Evolutionary conservation across 2,797 vertebrate species (phyloP).

Genomic region (Lithobates pipiens): DNA sequence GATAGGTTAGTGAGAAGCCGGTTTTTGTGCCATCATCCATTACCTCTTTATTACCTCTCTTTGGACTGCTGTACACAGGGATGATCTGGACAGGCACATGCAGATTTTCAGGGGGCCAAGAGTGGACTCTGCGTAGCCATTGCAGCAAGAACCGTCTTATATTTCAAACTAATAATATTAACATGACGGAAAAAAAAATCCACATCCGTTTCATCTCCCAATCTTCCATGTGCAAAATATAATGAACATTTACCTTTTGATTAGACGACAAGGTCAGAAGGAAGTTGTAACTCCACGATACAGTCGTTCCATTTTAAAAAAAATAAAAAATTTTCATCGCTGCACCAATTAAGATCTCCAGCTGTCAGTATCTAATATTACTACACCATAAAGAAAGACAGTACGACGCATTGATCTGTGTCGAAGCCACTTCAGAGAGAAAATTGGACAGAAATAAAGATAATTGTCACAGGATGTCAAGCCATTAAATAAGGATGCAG

Average conservation of each 20-base stretch:
- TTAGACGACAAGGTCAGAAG: conserved; percentile 74
- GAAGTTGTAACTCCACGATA: conserved; percentile 66
- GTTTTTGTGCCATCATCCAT: background rate
- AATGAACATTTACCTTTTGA: conserved; percentile 69
- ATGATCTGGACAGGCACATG: background rate
- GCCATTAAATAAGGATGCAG: conserved; percentile 66
- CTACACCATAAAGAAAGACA: conserved; percentile 68
- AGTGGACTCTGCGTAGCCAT: background rate
- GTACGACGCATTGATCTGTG: conserved; percentile 76
- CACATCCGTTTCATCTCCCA: conserved; percentile 19
- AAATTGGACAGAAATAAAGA: conserved; percentile 69
- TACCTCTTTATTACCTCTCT: background rate
- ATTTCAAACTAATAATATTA: background rate
- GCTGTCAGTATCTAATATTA: conserved; percentile 71
- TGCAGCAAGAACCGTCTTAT: background rate
- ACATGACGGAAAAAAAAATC: background rate
- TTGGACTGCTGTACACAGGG: background rate
- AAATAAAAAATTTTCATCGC: conserved; percentile 63
- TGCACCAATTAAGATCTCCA: conserved; percentile 78
- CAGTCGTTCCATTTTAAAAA: conserved; percentile 69
- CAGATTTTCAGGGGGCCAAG: no score
- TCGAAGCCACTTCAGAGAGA: conserved; percentile 69
- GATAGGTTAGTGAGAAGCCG: no score
- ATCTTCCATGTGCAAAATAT: conserved; percentile 59
- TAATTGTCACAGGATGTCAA: conserved; percentile 69